Conservation (phyloP, 2,888 invertebrate genomes). For the Melipona bicolor region DNA sequence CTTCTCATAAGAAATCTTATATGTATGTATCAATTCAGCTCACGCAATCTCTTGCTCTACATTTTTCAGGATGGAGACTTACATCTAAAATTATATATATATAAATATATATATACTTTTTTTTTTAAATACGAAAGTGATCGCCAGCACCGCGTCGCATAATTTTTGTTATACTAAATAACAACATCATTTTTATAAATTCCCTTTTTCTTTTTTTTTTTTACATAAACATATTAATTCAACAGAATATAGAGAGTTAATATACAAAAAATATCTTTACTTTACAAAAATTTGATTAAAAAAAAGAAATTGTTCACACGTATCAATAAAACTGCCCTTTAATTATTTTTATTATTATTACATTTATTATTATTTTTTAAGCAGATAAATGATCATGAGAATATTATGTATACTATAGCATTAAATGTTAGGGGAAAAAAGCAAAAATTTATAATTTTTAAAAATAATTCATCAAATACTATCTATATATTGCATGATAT, state of each 20-base stretch:
- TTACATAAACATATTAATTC: slow-evolving; percentile 1
- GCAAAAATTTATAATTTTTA: neutral
- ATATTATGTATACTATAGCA: neutral
- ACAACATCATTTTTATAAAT: neutral
- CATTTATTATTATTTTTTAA: neutral
- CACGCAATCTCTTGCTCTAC: slow-evolving; percentile 48
- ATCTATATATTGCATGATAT: slow-evolving; percentile 28
- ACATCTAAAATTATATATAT: slow-evolving; percentile 50
- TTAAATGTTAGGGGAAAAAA: slow-evolving; percentile 1
- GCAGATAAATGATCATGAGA: slow-evolving; percentile 1
- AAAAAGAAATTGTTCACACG: neutral
- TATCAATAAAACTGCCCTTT: neutral
- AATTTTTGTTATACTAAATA: slow-evolving; percentile 32
- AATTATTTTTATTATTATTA: neutral
- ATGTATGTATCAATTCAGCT: slow-evolving; percentile 61
- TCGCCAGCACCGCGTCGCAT: slow-evolving; percentile 62
- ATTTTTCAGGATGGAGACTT: slow-evolving; percentile 40
- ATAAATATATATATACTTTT: neutral
- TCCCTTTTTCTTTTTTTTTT: neutral
- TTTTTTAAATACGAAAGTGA: slow-evolving; percentile 48
- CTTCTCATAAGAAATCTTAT: slow-evolving; percentile 69
- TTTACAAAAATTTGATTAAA: neutral
- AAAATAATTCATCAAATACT: slow-evolving; percentile 5
- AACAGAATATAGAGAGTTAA: neutral
- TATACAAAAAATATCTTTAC: slow-evolving; percentile 6